Base-by-base conservation (phyloP, 2,888 invertebrate genomes). In the Nowickia ferox region DNA sequence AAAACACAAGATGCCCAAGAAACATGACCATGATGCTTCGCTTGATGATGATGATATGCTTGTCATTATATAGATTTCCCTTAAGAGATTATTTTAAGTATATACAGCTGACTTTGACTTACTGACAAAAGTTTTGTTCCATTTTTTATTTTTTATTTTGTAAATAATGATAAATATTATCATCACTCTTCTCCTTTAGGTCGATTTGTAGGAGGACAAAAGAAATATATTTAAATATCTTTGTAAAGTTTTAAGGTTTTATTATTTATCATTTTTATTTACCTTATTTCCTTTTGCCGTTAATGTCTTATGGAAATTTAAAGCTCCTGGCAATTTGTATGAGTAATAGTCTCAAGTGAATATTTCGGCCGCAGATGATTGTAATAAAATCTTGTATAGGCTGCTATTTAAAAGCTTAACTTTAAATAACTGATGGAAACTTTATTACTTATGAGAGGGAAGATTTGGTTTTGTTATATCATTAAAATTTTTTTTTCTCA, bases 21-120 rank as follows among this genome's bases (percentile, higher is more conserved):
- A 68, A 61, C 46, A 69, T 42, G 46, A 57, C 38, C 11, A 44
- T 71, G 30, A 55, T 71, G 46, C 13, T 63, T 22, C 53, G 17
- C 17, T 17, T 51, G 69, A 53, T 69, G 71, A 44, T 76, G 55
- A 74, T 30, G 10, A 51, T 69, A 57, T 80, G 63, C 74, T 75
- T 74, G 83, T 79, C 79, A 87, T 87, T 83, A 87, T 87, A 87
- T 84, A 87, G 87, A 87, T 87, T 88, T 87, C 87, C 87, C 88
- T 55, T 68, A 87, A 87, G 87, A 84, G 81, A 83, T 75, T 79
- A 68, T n/a, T 9, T 46, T 65, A 42, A 40, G 51, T 19, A n/a
- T n/a, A n/a, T n/a, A 72, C 78, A 40, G 30, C 46, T 76, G 40
- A 78, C 59, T 66, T 74, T 76, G 40, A 78, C 59, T 66, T 74